Base-by-base conservation (phyloP, 2,113 vertebrate genomes). In the Rhabdomys dilectus region DNA sequence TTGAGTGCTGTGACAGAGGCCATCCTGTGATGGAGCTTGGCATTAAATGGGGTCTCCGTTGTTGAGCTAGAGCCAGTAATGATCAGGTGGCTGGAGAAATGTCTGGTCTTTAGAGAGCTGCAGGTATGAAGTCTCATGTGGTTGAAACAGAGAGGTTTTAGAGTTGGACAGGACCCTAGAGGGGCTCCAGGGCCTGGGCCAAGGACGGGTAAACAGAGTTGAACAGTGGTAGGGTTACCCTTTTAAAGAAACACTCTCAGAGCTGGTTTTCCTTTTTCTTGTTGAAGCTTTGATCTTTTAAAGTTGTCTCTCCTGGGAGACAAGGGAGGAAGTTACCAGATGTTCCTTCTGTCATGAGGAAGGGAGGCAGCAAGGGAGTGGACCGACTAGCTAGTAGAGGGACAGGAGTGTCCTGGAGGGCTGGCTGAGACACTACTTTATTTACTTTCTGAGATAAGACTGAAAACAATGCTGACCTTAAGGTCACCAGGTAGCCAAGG, bases 261-360 rank as follows among this genome's bases (percentile, higher is more conserved):
- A 39, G 7, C 68, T 84, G 29, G 26, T 56, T 87, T 91, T 94
- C 73, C 76, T 34, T 17, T 78, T 81, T 29, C 85, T 73, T 31
- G 4, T 31, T 95, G 56, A 92, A 77, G 70, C 84, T 97, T 91
- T 22, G 91, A 87, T 96, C 62, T 96, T 96, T 93, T 60, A 88
- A 94, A 96, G 66, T 96, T 95, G 86, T 82, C 88, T 56, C 8
- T 90, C 58, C 51, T 22, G 11, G 62, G 60, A 82, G 68, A 87
- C 39, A 89, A 31, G 90, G 51, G 24, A 62, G 76, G 48, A 6
- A 11, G 42, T 87, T 84, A 82, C 88, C 90, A 92, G 70, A 72
- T 90, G n/a, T 91, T 96, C 39, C 82, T 93, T 90, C 70, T 92
- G 58, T 22, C 0, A 66, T 80, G 26, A 86, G 58, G 62, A 88